Evolutionary conservation across 2,797 vertebrate species (phyloP).

Genomic region (Oreochromis grahami): DNA sequence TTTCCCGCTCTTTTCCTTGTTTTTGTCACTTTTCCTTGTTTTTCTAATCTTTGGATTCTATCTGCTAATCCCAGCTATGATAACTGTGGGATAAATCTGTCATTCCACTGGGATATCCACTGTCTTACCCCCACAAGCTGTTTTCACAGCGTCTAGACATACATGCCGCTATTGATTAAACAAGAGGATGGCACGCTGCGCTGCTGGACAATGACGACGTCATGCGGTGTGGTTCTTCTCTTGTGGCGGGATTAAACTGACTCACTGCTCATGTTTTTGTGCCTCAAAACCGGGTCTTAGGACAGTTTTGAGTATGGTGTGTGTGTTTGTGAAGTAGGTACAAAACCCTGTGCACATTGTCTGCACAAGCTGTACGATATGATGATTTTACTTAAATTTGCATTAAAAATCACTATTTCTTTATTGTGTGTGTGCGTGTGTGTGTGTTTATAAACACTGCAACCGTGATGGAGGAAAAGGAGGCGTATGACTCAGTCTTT

Average conservation of each 20-base stretch:
- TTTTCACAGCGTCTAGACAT: constrained; percentile 77
- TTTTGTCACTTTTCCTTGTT: constrained; percentile 14
- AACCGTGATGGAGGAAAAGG: background rate
- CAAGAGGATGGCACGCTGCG: constrained; percentile 32
- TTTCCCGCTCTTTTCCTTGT: constrained; percentile 33
- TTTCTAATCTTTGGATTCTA: constrained; percentile 34
- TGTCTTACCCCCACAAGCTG: constrained; percentile 47
- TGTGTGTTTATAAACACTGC: constrained; percentile 55
- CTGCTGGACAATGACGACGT: constrained; percentile 47
- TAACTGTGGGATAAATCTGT: constrained; percentile 59
- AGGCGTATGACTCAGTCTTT: constrained; percentile 69
- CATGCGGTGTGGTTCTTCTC: constrained; percentile 25
- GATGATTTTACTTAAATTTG: background rate
- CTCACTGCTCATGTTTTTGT: background rate
- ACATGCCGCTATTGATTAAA: constrained; percentile 59
- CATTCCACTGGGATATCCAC: constrained; percentile 43
- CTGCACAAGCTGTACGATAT: background rate
- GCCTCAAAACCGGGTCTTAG: background rate
- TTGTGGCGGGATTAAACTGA: constrained; percentile 14
- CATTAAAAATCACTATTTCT: background rate
- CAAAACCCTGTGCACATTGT: background rate
- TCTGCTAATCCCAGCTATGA: constrained; percentile 62
- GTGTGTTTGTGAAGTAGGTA: background rate
- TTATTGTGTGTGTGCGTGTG: background rate
- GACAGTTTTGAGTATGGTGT: background rate